Evolutionary conservation across 1,140 invertebrate species (phyloP).

Genomic region (Idris sp.): DNA sequence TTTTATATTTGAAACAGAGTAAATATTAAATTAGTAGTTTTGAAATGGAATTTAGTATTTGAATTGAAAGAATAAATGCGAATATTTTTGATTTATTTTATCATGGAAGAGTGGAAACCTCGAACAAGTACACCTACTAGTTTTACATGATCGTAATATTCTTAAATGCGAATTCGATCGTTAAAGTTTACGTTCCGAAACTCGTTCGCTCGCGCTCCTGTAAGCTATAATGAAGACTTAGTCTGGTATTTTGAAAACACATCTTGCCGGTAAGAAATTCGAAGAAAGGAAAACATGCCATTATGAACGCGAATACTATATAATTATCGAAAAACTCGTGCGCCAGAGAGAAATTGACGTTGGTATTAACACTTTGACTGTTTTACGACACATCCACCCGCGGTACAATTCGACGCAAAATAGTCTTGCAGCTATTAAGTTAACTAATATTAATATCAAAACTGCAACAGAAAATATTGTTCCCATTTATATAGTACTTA

Average conservation of each 20-base stretch:
- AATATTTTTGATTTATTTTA: neutral
- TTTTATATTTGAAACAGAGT: no score
- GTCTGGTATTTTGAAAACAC: constrained; percentile 59
- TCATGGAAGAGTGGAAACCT: constrained; percentile 37
- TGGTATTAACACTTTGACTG: constrained; percentile 53
- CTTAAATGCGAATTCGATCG: constrained; percentile 67
- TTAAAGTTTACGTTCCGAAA: constrained; percentile 64
- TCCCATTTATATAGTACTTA: constrained; percentile 19
- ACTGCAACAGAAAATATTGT: constrained; percentile 8
- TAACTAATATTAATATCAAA: constrained; percentile 44
- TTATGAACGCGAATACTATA: constrained; percentile 51
- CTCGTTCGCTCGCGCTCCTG: constrained; percentile 57
- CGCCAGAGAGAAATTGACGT: constrained; percentile 49
- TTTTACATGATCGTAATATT: constrained; percentile 67
- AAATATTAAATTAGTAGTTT: no score
- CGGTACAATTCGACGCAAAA: constrained; percentile 38
- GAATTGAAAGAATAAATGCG: constrained; percentile 1
- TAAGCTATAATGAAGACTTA: constrained; percentile 53
- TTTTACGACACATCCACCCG: constrained; percentile 51
- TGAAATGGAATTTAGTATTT: no score
- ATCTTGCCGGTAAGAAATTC: constrained; percentile 48
- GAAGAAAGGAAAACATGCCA: constrained; percentile 61
- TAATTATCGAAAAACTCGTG: constrained; percentile 60
- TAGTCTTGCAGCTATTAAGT: constrained; percentile 45
- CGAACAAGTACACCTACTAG: constrained; percentile 55